Evolutionary conservation across 2,888 invertebrate genomes (phyloP).

Genomic region (Mystacides longicornis): DNA sequence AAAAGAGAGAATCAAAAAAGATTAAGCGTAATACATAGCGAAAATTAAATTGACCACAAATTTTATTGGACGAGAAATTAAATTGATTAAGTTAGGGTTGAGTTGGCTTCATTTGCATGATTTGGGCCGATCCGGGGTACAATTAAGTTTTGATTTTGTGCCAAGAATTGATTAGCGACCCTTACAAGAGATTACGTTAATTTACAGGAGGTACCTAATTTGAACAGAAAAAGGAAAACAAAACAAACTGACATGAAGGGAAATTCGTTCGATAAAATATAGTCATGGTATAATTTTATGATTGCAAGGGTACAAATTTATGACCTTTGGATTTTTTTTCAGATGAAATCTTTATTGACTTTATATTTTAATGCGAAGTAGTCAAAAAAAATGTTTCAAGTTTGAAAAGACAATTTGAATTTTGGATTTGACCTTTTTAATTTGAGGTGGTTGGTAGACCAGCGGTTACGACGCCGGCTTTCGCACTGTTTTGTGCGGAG

Average conservation of each 20-base stretch:
- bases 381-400: no score
- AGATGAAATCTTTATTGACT: no score
- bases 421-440: no score
- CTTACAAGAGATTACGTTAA: background rate
- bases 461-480: no score
- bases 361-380: no score
- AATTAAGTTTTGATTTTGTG: constrained; percentile 1
- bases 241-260: background rate
- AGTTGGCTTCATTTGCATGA: constrained; percentile 1
- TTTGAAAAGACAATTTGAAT: no score
- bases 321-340: no score
- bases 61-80: constrained; percentile 2
- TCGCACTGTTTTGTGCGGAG: no score
- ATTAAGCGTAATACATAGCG: background rate
- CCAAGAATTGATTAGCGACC: background rate
- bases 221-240: no score
- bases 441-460: no score
- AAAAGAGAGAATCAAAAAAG: background rate
- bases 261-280: background rate
- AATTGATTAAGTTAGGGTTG: constrained; percentile 2
- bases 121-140: background rate
- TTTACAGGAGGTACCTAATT: background rate
- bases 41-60: constrained; percentile 1
- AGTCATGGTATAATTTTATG: no score
- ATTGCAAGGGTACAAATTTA: no score